Percentiles rank a stretch among this genome's conserved stretches.
phyloP scores from a whole-genome alignment of 1,140 invertebrate species.

The Brachionus asplanchnoidis region DNA sequence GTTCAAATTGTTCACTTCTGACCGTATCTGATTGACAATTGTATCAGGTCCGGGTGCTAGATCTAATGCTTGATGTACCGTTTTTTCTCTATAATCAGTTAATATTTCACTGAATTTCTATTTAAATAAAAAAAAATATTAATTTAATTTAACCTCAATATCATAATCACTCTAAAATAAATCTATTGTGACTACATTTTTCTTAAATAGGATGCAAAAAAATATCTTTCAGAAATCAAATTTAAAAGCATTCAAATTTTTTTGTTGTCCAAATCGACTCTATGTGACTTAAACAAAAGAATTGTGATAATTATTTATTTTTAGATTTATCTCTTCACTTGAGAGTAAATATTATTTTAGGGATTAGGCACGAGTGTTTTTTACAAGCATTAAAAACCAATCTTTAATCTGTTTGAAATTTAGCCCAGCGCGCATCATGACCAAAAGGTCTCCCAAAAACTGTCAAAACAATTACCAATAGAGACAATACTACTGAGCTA shows the following conservation, averaged over 20 bases:
- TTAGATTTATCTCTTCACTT: not conserved
- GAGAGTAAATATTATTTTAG: not conserved
- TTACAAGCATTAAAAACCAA: not conserved
- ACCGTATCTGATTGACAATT: conserved; percentile 7
- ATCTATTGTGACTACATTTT: not conserved
- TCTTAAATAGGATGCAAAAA: not conserved
- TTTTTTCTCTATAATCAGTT: conserved; percentile 27
- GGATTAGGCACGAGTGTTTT: conserved; percentile 1
- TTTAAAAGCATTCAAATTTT: too few relatives aligned
- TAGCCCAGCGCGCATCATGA: not conserved
- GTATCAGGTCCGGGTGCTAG: not conserved
- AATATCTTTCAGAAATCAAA: not conserved
- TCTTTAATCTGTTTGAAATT: not conserved
- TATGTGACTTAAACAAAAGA: not conserved
- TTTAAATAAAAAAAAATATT: not conserved
- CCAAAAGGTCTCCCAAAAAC: not conserved
- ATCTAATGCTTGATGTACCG: not conserved
- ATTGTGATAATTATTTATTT: conserved; percentile 6
- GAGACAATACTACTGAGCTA: not conserved
- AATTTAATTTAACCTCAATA: conserved; percentile 14
- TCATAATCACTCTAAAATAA: not conserved
- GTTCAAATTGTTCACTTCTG: conserved; percentile 6
- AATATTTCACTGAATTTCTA: conserved; percentile 27
- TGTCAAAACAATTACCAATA: not conserved
- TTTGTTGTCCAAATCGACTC: not conserved